Conservation (phyloP, 2,797 vertebrate genomes). For the Bovichtus diacanthus region DNA sequence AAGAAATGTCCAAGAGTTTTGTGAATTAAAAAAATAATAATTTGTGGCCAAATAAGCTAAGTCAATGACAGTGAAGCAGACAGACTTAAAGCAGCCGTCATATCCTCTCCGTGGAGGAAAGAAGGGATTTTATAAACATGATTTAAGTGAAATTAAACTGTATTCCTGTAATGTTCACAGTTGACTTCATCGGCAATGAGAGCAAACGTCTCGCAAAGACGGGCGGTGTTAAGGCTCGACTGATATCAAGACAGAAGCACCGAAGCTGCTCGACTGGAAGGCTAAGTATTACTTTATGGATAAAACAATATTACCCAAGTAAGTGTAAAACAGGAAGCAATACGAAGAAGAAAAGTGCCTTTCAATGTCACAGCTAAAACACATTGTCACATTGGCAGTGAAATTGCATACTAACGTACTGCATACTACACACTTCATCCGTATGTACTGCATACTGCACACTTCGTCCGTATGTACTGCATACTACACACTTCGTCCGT, state of each 20-base stretch:
- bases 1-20: background rate
- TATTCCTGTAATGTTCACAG: background rate
- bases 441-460: too few relatives aligned
- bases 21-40: background rate
- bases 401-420: too few relatives aligned
- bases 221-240: background rate
- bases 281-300: conserved; percentile 5
- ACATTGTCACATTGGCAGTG: too few relatives aligned
- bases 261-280: conserved; percentile 3
- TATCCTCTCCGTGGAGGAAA: background rate
- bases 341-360: conserved; percentile 17
- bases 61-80: conserved; percentile 2
- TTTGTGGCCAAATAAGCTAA: background rate
- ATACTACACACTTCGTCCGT: too few relatives aligned
- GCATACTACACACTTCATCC: too few relatives aligned
- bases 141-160: too few relatives aligned
- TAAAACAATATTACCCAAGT: conserved; percentile 13
- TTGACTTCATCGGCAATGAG: background rate
- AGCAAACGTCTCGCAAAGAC: conserved; percentile 23
- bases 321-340: conserved; percentile 17
- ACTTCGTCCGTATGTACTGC: too few relatives aligned
- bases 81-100: background rate
- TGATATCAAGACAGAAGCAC: conserved; percentile 7
- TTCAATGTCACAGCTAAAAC: conserved; percentile 20
- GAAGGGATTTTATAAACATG: background rate